These are phyloP conservation scores for Chionodraco myersi DNA, from an alignment of 2,113 vertebrate species.

Conservation along the genomic window DNA sequence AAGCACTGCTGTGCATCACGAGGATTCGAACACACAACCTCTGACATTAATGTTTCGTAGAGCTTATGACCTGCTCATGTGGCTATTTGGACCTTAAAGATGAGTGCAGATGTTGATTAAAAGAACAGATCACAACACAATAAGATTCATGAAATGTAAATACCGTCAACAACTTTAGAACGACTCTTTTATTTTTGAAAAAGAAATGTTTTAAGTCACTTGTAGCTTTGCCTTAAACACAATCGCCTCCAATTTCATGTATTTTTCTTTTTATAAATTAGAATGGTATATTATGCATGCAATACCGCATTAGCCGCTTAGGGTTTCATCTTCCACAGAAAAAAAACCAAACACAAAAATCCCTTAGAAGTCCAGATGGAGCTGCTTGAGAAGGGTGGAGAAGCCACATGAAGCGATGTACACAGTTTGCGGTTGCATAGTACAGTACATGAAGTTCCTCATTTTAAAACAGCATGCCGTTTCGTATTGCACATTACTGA, in stretches of 20 bases:
- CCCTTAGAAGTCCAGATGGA: slow-evolving; percentile 73
- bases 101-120: no score
- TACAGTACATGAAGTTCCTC: slow-evolving; percentile 80
- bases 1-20: no score
- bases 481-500: slow-evolving; percentile 77
- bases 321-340: slow-evolving; percentile 79
- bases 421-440: slow-evolving; percentile 82
- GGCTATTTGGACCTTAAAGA: no score
- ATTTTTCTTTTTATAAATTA: slow-evolving; percentile 80
- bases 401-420: slow-evolving; percentile 79
- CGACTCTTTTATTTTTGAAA: slow-evolving; percentile 79
- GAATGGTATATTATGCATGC: slow-evolving; percentile 84
- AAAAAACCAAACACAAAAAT: slow-evolving; percentile 69
- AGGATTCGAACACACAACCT: no score
- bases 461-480: slow-evolving; percentile 79
- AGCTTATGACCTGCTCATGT: no score
- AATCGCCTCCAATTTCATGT: slow-evolving; percentile 72
- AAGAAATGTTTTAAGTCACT: slow-evolving; percentile 79
- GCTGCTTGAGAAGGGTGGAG: slow-evolving; percentile 67
- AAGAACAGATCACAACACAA: no score
- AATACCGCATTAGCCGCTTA: slow-evolving; percentile 82
- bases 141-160: background rate
- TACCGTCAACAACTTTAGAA: slow-evolving; percentile 46
- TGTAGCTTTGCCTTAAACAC: slow-evolving; percentile 79
- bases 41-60: no score